Evolutionary conservation across 2,888 invertebrate genomes (phyloP), one percentile per base, ranked within the genome.

Genomic region (Trissoscelio sp.): DNA sequence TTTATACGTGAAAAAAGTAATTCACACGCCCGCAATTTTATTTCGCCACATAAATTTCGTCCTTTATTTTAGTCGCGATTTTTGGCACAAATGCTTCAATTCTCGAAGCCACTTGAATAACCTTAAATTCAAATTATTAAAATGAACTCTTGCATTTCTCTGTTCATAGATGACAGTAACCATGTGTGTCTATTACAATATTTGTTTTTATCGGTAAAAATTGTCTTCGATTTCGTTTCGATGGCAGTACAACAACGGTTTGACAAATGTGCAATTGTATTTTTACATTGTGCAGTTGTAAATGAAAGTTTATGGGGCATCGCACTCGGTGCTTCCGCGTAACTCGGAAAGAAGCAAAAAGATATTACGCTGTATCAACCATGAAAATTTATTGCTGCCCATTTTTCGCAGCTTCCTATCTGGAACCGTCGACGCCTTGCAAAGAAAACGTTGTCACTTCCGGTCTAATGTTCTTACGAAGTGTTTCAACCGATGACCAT

Each of bases 381-480:
- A 28, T 57, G 69, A 69, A 74, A 80, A 74, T 80, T 80, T 69
- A 74, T 80, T 12, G 69, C 48, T 57, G 42, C 55, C 39, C 74
- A 74, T 80, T 80, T 62, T 62, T 80, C 69, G 69, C 39, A 39
- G 55, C 44, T 69, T 79, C 55, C 67, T 74, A 74, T 64, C 73
- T 34, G 51, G 28, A 64, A 31, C 73, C 34, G 72, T 72, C 72
- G 51, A 51, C 55, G 51, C 22, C 44, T 48, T 42, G 60, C 37
- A 66, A 79, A 58, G 53, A 60, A 72, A 66, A 72, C 55, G 62
- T 60, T 57, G 73, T 48, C 67, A 57, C 72, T 37, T 74, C 57
- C 48, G 51, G 69, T 53, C 51, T 44, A 53, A 73, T 22, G 55
- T 51, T 79, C 57, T 67, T 60, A 12, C 44, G 58, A 51, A 51